Conservation (phyloP, 1,140 invertebrate species). For the Telenomus remus region DNA sequence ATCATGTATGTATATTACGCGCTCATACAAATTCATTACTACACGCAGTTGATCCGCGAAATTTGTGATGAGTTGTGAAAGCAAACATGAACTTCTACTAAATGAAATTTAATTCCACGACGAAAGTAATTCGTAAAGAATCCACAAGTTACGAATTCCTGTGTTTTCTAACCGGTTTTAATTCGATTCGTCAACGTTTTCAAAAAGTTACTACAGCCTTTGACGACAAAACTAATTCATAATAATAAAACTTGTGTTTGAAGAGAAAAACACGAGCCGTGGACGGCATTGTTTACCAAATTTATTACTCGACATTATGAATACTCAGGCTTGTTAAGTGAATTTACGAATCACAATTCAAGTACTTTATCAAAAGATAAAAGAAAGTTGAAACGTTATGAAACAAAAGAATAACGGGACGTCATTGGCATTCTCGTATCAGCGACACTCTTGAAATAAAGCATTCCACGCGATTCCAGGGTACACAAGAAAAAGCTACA, state of each 20-base stretch:
- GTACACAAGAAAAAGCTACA: conserved; percentile 25
- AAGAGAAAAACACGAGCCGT: too few relatives aligned
- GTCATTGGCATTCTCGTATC: conserved; percentile 31
- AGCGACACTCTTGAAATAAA: conserved; percentile 32
- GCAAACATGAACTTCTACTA: too few relatives aligned
- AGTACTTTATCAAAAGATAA: conserved; percentile 23
- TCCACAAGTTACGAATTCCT: too few relatives aligned
- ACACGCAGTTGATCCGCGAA: conserved; percentile 25
- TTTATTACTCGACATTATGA: neutral
- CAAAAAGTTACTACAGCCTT: too few relatives aligned
- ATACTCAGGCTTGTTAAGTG: conserved; percentile 3
- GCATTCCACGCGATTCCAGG: conserved; percentile 4
- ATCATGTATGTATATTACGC: conserved; percentile 13
- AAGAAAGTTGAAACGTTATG: conserved; percentile 18
- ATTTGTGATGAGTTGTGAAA: conserved; percentile 20
- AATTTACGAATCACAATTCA: conserved; percentile 18
- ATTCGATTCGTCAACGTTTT: too few relatives aligned
- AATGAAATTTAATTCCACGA: too few relatives aligned
- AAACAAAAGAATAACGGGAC: conserved; percentile 37
- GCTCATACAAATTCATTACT: conserved; percentile 7
- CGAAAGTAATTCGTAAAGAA: too few relatives aligned
- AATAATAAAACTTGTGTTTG: too few relatives aligned
- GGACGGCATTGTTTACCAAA: neutral
- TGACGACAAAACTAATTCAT: too few relatives aligned
- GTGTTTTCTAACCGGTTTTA: too few relatives aligned